Conservation (phyloP, 2,113 vertebrate genomes). For the Sylvilagus bachmani region DNA sequence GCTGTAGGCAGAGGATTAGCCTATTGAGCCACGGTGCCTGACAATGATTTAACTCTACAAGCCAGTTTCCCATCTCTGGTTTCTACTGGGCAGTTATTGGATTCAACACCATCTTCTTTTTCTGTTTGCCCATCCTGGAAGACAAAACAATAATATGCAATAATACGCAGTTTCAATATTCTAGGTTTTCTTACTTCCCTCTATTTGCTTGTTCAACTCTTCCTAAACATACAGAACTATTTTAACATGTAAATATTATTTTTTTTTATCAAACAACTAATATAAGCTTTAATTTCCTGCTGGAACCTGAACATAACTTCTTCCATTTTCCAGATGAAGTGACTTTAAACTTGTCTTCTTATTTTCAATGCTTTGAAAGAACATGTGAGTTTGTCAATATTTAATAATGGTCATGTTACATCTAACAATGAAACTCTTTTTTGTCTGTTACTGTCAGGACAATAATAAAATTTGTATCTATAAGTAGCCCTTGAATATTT, state of each 20-base stretch:
- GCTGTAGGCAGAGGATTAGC: no score
- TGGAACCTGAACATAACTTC: not conserved
- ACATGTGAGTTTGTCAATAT: not conserved
- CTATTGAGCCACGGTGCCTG: no score
- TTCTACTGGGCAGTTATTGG: not conserved
- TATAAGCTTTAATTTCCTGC: not conserved
- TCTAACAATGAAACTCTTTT: not conserved
- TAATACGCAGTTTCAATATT: not conserved
- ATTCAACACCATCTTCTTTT: not conserved
- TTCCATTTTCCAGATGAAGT: not conserved
- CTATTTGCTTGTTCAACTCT: not conserved
- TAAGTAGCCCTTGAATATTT: not conserved
- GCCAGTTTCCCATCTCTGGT: no score
- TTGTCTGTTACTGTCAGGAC: not conserved
- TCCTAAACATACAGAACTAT: not conserved
- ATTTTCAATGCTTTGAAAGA: not conserved
- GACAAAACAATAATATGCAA: not conserved
- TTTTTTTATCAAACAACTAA: not conserved
- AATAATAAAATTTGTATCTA: not conserved
- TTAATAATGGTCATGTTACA: not conserved
- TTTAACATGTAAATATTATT: not conserved
- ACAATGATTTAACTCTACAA: no score
- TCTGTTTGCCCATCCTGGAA: not conserved
- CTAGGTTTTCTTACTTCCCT: not conserved
- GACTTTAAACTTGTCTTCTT: not conserved